Evolutionary conservation across 2,797 vertebrate genomes (phyloP), one percentile per base, ranked within the genome.

Genomic region (Hyperoplus lanceolatus): DNA sequence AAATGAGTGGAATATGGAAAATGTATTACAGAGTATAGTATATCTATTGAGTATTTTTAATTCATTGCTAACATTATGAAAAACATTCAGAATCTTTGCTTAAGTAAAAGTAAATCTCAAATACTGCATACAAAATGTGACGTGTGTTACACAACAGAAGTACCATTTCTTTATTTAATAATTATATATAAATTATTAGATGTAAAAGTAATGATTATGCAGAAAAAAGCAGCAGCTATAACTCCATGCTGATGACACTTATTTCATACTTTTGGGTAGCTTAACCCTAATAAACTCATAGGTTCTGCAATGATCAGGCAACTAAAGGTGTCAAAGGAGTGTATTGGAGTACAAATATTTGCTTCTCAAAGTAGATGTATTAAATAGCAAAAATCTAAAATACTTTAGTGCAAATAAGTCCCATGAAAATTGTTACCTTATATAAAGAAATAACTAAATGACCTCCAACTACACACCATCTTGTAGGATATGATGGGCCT

Each of bases 311-410:
- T 61, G 56, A 57, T 16, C 12, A 21, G 9, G 1, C 50, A 4
- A 15, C 10, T 46, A 21, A 21, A 55, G 12, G 7, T 38, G 8
- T 51, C 0, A 50, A 29, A 38, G 38, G 1, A 56, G 39, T 72
- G 49, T 61, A n/a, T 11, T 60, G 15, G 12, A 38, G 39, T 0
- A 51, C 39, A 76, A 46, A 60, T 49, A 54, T 58, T 57, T 77
- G 4, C 15, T 15, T 63, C 3, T 42, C 7, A 48, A 57, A 42
- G 5, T 8, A 50, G 2, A 38, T 56, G 1, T 45, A 63, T 42
- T 41, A 5, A 11, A 11, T 45, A 29, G 8, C 9, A 72, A 18
- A 14, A 15, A n/a, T 8, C 6, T 1, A 1, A 48, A 69, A 48
- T 57, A 63, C 15, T 14, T 58, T 4, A 49, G 39, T 46, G 46